phyloP scores from a whole-genome alignment of 2,888 invertebrate genomes.

The Mesodorylaimus sp. region DNA sequence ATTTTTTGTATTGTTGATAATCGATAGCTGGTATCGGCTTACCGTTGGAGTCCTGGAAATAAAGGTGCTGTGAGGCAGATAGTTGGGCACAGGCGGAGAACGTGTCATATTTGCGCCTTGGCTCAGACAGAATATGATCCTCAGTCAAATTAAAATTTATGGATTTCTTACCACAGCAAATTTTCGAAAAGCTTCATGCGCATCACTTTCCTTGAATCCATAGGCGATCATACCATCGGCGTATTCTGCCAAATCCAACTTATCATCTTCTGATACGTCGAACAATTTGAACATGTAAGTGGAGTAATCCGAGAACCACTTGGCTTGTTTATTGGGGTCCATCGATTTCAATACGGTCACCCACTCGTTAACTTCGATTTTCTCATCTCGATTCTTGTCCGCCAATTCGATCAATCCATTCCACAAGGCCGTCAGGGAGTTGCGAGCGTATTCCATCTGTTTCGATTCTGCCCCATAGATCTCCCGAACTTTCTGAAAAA shows the following conservation, averaged over 20 bases:
- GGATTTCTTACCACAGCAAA: constrained; percentile 13
- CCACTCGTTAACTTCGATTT: constrained; percentile 6
- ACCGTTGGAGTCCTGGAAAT: constrained; percentile 3
- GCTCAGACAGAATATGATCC: no score
- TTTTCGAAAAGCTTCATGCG: constrained; percentile 19
- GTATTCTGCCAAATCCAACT: constrained; percentile 24
- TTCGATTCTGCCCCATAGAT: constrained; percentile 4
- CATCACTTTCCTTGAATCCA: constrained; percentile 16
- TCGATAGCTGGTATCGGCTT: constrained; percentile 2
- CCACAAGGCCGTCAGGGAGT: constrained; percentile 6
- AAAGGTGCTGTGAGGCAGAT: no score
- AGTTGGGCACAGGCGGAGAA: no score
- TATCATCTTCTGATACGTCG: constrained; percentile 17
- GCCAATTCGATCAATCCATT: constrained; percentile 4
- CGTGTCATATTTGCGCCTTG: no score
- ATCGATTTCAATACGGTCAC: constrained; percentile 5
- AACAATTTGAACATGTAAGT: constrained; percentile 9
- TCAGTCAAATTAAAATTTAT: no score
- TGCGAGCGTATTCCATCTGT: constrained; percentile 1
- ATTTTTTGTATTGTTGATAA: not conserved
- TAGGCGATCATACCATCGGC: constrained; percentile 26
- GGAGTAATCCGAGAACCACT: constrained; percentile 6
- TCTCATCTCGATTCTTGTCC: constrained; percentile 7
- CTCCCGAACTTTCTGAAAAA: constrained; percentile 6
- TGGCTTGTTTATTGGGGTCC: constrained; percentile 3